These are phyloP conservation scores for Agonum fuliginosum DNA, from an alignment of 2,888 invertebrate species.

Conservation along the genomic window DNA sequence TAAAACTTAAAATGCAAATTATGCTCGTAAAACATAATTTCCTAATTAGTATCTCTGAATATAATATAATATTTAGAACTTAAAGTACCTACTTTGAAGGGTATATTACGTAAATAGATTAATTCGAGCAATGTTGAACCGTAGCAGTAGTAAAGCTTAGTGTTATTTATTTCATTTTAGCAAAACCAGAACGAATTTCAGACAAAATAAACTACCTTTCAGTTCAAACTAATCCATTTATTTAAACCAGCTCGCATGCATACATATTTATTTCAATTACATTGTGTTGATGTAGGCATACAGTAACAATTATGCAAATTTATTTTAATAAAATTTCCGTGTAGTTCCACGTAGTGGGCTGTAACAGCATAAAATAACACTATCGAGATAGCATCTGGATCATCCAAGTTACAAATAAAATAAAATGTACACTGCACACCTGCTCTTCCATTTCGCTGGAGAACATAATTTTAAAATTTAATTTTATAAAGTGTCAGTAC, in stretches of 20 bases:
- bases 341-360: background rate
- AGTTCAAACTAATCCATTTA: background rate
- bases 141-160: background rate
- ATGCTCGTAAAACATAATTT: too few relatives aligned
- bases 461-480: conserved; percentile 41
- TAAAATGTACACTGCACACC: conserved; percentile 17
- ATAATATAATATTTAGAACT: too few relatives aligned
- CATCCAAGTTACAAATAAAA: conserved; percentile 26
- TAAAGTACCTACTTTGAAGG: too few relatives aligned
- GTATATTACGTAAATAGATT: too few relatives aligned
- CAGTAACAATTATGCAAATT: conserved; percentile 44
- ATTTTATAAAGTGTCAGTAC: conserved; percentile 45
- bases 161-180: background rate
- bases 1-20: background rate
- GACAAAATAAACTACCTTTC: background rate
- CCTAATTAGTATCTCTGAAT: too few relatives aligned
- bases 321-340: conserved; percentile 30
- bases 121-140: too few relatives aligned
- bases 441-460: conserved; percentile 1
- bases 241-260: background rate
- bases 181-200: background rate
- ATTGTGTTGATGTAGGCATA: conserved; percentile 37
- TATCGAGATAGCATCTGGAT: conserved; percentile 34
- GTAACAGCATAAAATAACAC: conserved; percentile 9
- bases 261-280: conserved; percentile 38